Evolutionary conservation across 2,888 invertebrate species (phyloP), one percentile per base, ranked within the genome.

Genomic region (Tinea semifulvella): DNA sequence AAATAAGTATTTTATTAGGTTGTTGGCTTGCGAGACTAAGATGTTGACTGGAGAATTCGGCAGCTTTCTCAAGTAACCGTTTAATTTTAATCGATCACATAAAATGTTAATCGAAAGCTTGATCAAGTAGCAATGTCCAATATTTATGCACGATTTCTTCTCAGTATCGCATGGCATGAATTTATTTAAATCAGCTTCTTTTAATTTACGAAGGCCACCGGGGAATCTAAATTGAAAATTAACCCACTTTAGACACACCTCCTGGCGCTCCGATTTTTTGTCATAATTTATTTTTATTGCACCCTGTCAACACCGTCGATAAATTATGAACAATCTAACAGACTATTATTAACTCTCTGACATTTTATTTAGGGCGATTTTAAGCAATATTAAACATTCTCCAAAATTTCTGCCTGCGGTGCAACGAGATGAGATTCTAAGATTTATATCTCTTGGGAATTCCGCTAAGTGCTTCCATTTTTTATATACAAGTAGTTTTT

Each of bases 181-280:
- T 70, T 68, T 65, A 65, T 68, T 67, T 61, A 63, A 68, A 69
- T 65, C 60, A 58, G 52, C 46, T 50, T 46, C 54, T 54, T 54
- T 62, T 70, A 66, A 73, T 72, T 69, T 68, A 68, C 67, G 64
- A 66, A 63, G 68, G 65, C 76, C 75, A 77, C 75, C 74, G 61
- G 68, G 65, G 69, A 64, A 64, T 62, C 59, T 57, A 68, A 69
- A 80, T 79, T 79, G 75, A 77, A 79, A 76, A 76, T 79, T 76
- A 74, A 72, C 75, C 73, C 71, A 68, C 62, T 68, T 70, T 66
- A 65, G 67, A 65, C 65, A 68, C 73, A 63, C 70, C 74, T 71
- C 68, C 65, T 66, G 71, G 68, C 65, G 71, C 57, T 66, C 60
- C 56, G 54, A 58, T 55, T 56, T 63, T 65, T 65, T 65, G 61